Base-by-base conservation (phyloP, 1,140 invertebrate species). In the Tenebrio molitor region DNA sequence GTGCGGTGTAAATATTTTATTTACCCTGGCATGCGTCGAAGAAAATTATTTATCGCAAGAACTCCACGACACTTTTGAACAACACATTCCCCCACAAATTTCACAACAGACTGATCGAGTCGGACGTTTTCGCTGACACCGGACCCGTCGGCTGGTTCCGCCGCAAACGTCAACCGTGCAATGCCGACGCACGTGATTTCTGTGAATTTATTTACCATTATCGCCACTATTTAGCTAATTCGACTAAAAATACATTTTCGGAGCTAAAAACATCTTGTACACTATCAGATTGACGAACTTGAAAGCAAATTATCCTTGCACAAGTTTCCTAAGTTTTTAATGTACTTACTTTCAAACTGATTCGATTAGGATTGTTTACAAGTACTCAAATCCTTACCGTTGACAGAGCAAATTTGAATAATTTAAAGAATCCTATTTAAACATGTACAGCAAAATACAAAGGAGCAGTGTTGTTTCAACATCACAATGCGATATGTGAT, bases 21-120 rank as follows among this genome's bases (percentile, higher is more conserved):
- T 34, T 41, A 74, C 73, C 68, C 71, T 71, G 42, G 68, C 73
- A 74, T 74, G 67, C 69, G 73, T 58, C 16, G 36, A 21, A 67
- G 58, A 66, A 73, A 41, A 66, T 63, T 39, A 74, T 34, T 71
- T 64, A 33, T 62, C 69, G 68, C 44, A 25, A 74, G 39, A 33
- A 63, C 25, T 50, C 21, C 19, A 68, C 46, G 64, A 39, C 46
- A 69, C 65, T 21, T 63, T 42, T 34, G 67, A 67, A 44, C 21
- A 63, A 34, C 16, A 64, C 58, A 53, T 33, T 41, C 62, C 46
- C 6, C 42, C 21, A 63, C 39, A 12, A 46, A 39, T 41, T 46
- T 71, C 6, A 23, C 53, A 46, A 71, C 46, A n/a, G 53, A 71
- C 69, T 71, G 39, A 64, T 42, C 14, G 10, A 8, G 19, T 63